These are phyloP conservation scores for Bos javanicus DNA, from an alignment of 2,113 vertebrate genomes.

Conservation along the genomic window DNA sequence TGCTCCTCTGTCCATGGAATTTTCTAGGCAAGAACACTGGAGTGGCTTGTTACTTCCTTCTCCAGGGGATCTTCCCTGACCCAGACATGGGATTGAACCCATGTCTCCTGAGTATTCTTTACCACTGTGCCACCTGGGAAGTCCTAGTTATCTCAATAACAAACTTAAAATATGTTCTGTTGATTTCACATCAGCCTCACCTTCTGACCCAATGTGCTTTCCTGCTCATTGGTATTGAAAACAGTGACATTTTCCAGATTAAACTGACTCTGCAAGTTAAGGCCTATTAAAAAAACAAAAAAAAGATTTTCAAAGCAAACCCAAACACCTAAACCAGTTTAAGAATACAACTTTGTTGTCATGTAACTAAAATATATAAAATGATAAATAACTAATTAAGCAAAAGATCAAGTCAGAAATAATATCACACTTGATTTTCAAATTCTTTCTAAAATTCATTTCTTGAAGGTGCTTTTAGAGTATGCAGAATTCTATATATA, in stretches of 20 bases:
- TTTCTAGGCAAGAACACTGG: neutral
- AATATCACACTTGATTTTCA: conserved; percentile 23
- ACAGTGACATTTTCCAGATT: conserved; percentile 98
- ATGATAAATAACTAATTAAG: neutral
- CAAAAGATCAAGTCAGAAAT: conserved; percentile 41
- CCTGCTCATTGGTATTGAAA: conserved; percentile 98
- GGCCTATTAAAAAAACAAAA: conserved; percentile 81
- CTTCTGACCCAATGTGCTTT: conserved; percentile 96
- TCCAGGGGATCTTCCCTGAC: neutral
- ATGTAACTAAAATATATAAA: conserved; percentile 12
- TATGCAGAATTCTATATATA: neutral
- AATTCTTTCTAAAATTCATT: conserved; percentile 18
- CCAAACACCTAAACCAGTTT: neutral
- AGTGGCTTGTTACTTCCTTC: neutral
- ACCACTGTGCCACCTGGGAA: neutral
- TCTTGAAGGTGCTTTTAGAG: neutral
- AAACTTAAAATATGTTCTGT: neutral
- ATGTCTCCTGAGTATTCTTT: neutral
- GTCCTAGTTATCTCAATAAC: neutral
- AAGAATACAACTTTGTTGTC: neutral
- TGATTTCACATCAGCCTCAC: conserved; percentile 74
- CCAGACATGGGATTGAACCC: neutral
- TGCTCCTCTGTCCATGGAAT: neutral
- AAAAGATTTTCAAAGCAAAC: conserved; percentile 42
- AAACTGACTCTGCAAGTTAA: conserved; percentile 98